Percentiles rank a stretch among this genome's conserved stretches.
These are phyloP conservation scores for Drosophila rhopaloa DNA, from an alignment of 1,140 invertebrate species.

Conservation along the genomic window DNA sequence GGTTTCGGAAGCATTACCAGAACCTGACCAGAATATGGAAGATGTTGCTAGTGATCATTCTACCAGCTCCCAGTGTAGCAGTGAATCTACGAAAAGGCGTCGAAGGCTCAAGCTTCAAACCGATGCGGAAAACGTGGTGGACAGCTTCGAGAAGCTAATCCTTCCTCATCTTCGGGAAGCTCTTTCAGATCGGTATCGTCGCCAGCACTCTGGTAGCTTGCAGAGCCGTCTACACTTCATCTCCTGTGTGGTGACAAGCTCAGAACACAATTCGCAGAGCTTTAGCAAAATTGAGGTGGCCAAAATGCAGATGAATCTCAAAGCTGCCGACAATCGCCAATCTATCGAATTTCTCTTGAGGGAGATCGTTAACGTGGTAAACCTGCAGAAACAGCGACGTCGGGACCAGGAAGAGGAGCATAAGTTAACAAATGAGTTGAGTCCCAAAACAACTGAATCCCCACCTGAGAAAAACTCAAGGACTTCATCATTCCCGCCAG, in stretches of 20 bases:
- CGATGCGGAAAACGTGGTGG: constrained; percentile 59
- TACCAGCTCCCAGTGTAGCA: constrained; percentile 27
- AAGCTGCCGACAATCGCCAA: constrained; percentile 48
- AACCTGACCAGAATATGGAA: background rate
- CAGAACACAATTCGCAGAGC: constrained; percentile 56
- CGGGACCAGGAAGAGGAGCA: constrained; percentile 33
- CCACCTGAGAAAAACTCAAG: background rate
- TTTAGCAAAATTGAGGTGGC: constrained; percentile 68
- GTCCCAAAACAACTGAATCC: constrained; percentile 2
- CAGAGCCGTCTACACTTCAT: constrained; percentile 67
- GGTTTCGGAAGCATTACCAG: background rate
- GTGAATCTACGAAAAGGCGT: constrained; percentile 32
- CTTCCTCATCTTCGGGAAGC: constrained; percentile 58
- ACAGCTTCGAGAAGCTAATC: constrained; percentile 74
- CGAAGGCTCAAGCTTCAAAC: constrained; percentile 45
- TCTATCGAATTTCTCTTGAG: constrained; percentile 65
- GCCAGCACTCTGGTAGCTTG: constrained; percentile 38
- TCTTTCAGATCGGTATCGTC: constrained; percentile 49
- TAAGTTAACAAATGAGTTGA: constrained; percentile 29
- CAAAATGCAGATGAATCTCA: constrained; percentile 73
- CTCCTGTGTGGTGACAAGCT: constrained; percentile 71
- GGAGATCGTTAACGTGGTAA: constrained; percentile 73
- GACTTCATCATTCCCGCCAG: background rate
- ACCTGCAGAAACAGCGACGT: constrained; percentile 57
- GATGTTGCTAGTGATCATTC: constrained; percentile 33